Conservation (phyloP, 2,113 vertebrate species). For the Ictalurus furcatus region DNA sequence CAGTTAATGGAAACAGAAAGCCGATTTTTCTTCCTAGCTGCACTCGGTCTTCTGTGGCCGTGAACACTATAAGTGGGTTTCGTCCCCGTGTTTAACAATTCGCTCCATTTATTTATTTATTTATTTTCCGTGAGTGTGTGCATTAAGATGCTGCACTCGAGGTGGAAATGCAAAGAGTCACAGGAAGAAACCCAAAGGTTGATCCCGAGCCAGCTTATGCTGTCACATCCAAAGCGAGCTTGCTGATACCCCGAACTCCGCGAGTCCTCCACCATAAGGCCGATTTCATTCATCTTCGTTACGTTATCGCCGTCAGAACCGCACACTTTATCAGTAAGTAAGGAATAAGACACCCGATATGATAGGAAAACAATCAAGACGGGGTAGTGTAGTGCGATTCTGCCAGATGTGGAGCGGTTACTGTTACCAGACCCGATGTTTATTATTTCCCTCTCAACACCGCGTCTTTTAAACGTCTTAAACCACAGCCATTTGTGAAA, state of each 20-base stretch:
- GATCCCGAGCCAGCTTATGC: not conserved
- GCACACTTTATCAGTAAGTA: not conserved
- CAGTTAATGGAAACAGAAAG: constrained; percentile 17
- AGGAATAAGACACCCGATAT: not conserved
- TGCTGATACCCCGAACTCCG: not conserved
- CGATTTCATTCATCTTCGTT: not conserved
- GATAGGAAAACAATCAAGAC: not conserved
- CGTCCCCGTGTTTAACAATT: not conserved
- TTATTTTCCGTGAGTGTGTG: not conserved
- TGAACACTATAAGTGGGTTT: not conserved
- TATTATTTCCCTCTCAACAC: not conserved
- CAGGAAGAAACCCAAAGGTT: not conserved
- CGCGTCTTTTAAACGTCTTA: not conserved
- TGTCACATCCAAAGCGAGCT: not conserved
- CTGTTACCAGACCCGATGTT: not conserved
- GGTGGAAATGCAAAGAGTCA: not conserved
- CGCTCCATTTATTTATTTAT: not conserved
- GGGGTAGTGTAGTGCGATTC: not conserved
- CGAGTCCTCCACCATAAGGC: not conserved
- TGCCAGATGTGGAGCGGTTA: not conserved
- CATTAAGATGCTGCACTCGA: not conserved
- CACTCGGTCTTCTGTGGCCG: not conserved
- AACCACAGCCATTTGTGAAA: not conserved
- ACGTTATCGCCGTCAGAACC: not conserved
- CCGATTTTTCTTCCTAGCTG: not conserved